phyloP scores from a whole-genome alignment of 2,113 vertebrate genomes.

The Rhabdornis inornatus region DNA sequence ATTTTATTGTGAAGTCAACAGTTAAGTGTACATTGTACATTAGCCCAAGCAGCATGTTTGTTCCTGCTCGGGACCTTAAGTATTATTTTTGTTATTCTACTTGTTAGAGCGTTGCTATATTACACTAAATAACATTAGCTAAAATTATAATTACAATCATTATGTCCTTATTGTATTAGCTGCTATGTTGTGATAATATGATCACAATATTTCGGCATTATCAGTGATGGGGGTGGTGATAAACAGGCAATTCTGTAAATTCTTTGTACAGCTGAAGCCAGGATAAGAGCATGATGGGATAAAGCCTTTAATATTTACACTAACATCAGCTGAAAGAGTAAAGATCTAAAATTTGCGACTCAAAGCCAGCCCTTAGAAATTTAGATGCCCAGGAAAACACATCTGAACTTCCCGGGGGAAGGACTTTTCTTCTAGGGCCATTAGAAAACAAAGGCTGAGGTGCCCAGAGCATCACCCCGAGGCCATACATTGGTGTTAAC shows the following conservation, averaged over 20 bases:
- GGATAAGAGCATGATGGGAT: background rate
- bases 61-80: background rate
- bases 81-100: background rate
- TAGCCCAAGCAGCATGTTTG: background rate
- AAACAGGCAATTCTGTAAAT: background rate
- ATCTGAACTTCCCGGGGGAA: background rate
- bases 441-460: background rate
- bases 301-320: background rate
- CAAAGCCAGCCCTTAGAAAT: background rate
- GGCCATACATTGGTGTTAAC: background rate
- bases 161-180: background rate
- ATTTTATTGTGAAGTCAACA: slow-evolving; percentile 26
- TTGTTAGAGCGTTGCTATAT: background rate
- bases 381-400: background rate
- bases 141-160: background rate
- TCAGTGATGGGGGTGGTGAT: background rate
- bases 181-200: background rate
- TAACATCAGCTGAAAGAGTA: background rate
- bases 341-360: background rate
- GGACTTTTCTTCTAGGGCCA: background rate
- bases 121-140: background rate
- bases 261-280: background rate
- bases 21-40: background rate
- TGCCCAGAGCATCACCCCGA: background rate
- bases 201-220: background rate